Evolutionary conservation across 23 tunicate species (phyloP).

Genomic region (Botrylloides violaceus): DNA sequence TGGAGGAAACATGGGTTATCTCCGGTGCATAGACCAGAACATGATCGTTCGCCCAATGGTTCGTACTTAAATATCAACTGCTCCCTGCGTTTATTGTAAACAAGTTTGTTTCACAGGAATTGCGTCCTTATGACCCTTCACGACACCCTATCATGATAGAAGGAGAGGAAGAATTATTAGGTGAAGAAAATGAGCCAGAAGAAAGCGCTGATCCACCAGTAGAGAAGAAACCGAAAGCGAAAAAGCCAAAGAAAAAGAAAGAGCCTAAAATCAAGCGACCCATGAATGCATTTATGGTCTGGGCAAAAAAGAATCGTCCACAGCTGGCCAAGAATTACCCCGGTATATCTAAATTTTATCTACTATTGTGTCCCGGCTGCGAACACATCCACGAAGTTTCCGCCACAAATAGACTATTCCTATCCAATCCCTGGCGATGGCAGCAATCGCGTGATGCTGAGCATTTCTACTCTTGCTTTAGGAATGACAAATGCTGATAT

Average conservation of each 20-base stretch:
- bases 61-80: neutral
- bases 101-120: neutral
- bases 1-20: slow-evolving; percentile 14
- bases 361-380: too few species aligned
- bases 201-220: neutral
- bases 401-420: too few species aligned
- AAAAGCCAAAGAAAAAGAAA: slow-evolving; percentile 32
- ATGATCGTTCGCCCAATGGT: neutral
- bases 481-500: slow-evolving; percentile 92
- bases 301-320: slow-evolving; percentile 76
- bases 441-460: neutral
- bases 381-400: too few species aligned
- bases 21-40: slow-evolving; percentile 18
- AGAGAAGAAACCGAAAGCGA: slow-evolving; percentile 24
- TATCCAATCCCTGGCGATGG: too few species aligned
- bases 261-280: slow-evolving; percentile 78
- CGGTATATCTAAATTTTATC: too few species aligned
- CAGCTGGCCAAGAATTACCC: slow-evolving; percentile 71
- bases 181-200: slow-evolving; percentile 6
- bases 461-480: neutral
- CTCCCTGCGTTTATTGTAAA: neutral
- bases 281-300: slow-evolving; percentile 92
- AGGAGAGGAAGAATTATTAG: slow-evolving; percentile 4
- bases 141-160: neutral
- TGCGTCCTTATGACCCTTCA: neutral